These are phyloP conservation scores for Stictocephala bisonia DNA, from an alignment of 2,888 invertebrate genomes.

Conservation along the genomic window DNA sequence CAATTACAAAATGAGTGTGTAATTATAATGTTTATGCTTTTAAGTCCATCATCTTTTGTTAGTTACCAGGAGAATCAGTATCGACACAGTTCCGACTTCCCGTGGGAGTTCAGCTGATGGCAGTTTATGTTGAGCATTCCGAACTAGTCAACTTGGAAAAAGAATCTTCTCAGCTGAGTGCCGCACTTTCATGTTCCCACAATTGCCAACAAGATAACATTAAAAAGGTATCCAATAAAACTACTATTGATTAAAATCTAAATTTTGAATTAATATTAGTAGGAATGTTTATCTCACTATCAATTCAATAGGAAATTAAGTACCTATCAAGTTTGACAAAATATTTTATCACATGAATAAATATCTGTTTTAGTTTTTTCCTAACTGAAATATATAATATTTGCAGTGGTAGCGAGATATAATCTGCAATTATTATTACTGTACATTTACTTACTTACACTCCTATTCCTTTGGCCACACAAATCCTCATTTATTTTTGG, in stretches of 20 bases:
- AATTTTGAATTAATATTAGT: background rate
- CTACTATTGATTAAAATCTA: background rate
- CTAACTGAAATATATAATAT: too few relatives aligned
- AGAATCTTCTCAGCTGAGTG: slow-evolving; percentile 16
- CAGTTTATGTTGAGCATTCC: slow-evolving; percentile 72
- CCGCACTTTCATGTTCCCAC: slow-evolving; percentile 13
- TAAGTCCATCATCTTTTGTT: slow-evolving; percentile 23
- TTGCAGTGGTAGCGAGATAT: too few relatives aligned
- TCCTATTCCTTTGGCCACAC: too few relatives aligned
- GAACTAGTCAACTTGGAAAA: slow-evolving; percentile 11
- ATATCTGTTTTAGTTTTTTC: too few relatives aligned
- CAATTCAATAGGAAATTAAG: too few relatives aligned
- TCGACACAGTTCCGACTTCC: slow-evolving; percentile 78
- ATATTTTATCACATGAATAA: too few relatives aligned
- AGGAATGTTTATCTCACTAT: background rate
- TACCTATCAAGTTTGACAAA: too few relatives aligned
- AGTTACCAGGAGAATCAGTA: slow-evolving; percentile 79
- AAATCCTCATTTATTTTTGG: too few relatives aligned
- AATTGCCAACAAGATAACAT: background rate
- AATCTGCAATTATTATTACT: too few relatives aligned
- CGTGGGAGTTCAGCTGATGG: slow-evolving; percentile 81
- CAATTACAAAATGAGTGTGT: background rate
- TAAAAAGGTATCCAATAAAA: background rate
- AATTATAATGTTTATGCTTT: background rate
- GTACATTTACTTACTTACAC: too few relatives aligned